phyloP scores from a whole-genome alignment of 30 jellyfish, hydroid and myxozoan genomes.

The Mastigias papua region DNA sequence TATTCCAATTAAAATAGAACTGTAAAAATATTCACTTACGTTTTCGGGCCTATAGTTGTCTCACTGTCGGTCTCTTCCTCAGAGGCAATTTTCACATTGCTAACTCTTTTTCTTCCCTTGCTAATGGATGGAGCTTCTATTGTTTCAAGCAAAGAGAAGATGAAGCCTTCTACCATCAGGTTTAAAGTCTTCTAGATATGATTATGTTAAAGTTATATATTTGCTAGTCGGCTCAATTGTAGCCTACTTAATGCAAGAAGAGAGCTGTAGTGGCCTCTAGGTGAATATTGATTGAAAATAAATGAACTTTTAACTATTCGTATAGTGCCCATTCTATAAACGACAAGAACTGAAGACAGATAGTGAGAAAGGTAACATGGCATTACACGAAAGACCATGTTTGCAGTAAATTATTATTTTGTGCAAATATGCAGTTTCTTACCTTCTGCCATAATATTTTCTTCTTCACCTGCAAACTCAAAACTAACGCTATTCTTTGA shows the following conservation, averaged over 20 bases:
- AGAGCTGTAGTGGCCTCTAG: no score
- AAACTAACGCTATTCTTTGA: slow-evolving; percentile 15
- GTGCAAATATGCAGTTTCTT: no score
- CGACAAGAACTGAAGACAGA: no score
- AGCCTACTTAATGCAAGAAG: no score
- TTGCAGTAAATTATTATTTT: no score
- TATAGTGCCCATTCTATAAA: no score
- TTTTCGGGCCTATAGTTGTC: background rate
- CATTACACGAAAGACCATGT: background rate
- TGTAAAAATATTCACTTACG: slow-evolving; percentile 6
- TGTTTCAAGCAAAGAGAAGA: background rate
- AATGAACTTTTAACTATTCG: background rate
- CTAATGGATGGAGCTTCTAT: slow-evolving; percentile 52
- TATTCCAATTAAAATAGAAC: no score
- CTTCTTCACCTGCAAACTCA: slow-evolving; percentile 38
- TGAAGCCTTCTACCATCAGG: background rate
- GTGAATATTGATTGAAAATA: background rate
- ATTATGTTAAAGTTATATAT: no score
- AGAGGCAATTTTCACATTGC: slow-evolving; percentile 9
- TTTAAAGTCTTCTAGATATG: background rate
- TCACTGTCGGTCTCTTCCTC: slow-evolving; percentile 74
- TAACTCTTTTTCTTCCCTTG: slow-evolving; percentile 53
- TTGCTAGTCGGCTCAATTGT: no score
- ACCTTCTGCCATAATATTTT: slow-evolving; percentile 31
- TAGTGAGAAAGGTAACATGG: background rate